Percentiles rank a stretch among this genome's conserved stretches.
Conservation (phyloP, 1,140 invertebrate genomes). For the Hesperophylax magnus region DNA sequence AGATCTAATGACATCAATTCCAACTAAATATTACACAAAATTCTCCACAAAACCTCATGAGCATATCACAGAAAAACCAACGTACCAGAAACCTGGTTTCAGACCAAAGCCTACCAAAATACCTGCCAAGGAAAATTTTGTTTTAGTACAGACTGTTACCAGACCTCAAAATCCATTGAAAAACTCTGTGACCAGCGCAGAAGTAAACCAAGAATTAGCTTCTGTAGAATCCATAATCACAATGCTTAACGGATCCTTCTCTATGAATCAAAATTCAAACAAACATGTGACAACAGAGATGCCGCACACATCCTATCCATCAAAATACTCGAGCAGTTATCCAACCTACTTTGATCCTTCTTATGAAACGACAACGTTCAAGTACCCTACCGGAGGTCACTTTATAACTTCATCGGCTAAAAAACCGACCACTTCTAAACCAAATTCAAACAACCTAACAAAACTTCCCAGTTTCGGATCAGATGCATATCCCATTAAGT, state of each 20-base stretch:
- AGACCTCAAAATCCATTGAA: slow-evolving; percentile 47
- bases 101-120: slow-evolving; percentile 66
- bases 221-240: slow-evolving; percentile 77
- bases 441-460: slow-evolving; percentile 72
- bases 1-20: not conserved
- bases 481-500: slow-evolving; percentile 48
- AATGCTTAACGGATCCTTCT: slow-evolving; percentile 72
- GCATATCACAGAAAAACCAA: slow-evolving; percentile 62
- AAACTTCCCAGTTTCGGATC: slow-evolving; percentile 62
- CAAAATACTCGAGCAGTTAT: slow-evolving; percentile 70
- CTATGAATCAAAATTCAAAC: slow-evolving; percentile 21
- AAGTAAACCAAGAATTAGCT: slow-evolving; percentile 68
- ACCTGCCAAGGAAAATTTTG: slow-evolving; percentile 59
- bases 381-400: slow-evolving; percentile 42
- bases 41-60: not conserved
- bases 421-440: slow-evolving; percentile 57
- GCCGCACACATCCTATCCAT: slow-evolving; percentile 59
- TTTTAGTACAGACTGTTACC: slow-evolving; percentile 60
- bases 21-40: slow-evolving; percentile 4
- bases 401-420: slow-evolving; percentile 54
- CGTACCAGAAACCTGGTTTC: slow-evolving; percentile 64
- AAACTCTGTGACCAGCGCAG: slow-evolving; percentile 60
- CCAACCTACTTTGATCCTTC: slow-evolving; percentile 47
- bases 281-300: slow-evolving; percentile 23
- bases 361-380: slow-evolving; percentile 32